A percentile compares a stretch with the other conserved stretches of the same genome.
Conservation (phyloP, 2,888 invertebrate species). For the Asteroscopus sphinx region DNA sequence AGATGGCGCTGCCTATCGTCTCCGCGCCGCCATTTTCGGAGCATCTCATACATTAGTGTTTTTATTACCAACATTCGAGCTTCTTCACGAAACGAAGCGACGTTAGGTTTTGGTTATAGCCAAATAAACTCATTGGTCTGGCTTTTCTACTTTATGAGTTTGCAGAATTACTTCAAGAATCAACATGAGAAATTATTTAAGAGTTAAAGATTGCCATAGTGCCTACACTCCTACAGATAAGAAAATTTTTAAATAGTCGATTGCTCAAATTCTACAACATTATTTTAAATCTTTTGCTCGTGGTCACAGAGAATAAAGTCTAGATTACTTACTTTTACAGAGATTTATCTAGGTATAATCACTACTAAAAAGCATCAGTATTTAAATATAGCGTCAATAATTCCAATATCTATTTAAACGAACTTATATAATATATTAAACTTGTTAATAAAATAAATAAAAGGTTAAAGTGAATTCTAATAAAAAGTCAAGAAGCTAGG, state of each 20-base stretch:
- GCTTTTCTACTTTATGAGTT: conserved; percentile 4
- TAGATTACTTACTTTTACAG: neutral
- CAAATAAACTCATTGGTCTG: conserved; percentile 26
- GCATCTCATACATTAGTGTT: conserved; percentile 39
- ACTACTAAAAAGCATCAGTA: too few species aligned
- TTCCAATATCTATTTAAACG: too few species aligned
- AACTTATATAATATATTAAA: too few species aligned
- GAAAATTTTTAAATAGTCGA: neutral
- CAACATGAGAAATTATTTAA: neutral
- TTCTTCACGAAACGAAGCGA: conserved; percentile 20
- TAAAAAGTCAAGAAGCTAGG: too few species aligned
- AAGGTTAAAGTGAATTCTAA: too few species aligned
- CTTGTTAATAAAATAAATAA: too few species aligned
- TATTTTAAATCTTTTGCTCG: neutral
- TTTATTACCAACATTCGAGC: conserved; percentile 38
- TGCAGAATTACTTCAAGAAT: conserved; percentile 1
- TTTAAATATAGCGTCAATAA: too few species aligned
- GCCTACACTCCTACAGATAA: conserved; percentile 10
- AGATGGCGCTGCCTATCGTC: conserved; percentile 37
- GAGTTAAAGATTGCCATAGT: conserved; percentile 4
- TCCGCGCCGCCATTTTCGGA: conserved; percentile 9
- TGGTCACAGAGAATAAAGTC: neutral
- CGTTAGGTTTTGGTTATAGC: conserved; percentile 15
- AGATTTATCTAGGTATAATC: too few species aligned
- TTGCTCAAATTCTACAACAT: neutral